Base-by-base conservation (phyloP, 2,797 vertebrate species). In the Fundulus diaphanus region DNA sequence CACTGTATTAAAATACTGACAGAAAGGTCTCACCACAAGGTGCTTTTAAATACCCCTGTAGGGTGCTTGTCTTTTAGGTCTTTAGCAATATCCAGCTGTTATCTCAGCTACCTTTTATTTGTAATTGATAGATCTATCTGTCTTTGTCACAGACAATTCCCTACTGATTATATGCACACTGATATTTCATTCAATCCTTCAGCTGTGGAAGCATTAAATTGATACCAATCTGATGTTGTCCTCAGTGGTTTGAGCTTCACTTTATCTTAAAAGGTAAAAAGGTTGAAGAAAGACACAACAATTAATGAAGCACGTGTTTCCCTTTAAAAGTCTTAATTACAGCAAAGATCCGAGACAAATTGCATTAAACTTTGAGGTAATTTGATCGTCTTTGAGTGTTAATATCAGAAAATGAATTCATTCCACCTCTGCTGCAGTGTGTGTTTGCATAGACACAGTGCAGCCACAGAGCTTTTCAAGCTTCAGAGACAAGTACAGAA, bases 371-470 rank as follows among this genome's bases (percentile, higher is more conserved):
- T 94, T 90, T 69, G 89, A 92, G 81, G 92, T 95, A 95, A 95
- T 93, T 95, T 90, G 93, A 95, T 96, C 95, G 94, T 96, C 92
- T 94, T 94, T 91, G 85, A 93, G 93, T 95, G 94, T 91, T 95
- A 94, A 92, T 93, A 89, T 80, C 77, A 66, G 63, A 66, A 42
- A 42, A 66, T 66, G 35, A 66, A 42, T 37, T 42, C 37, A 66
- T n/a, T 16, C 20, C 37, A 16, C 63, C 63, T 66, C 70, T 59
- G 74, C 70, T 2, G 52, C 80, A 68, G 73, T 73, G 82, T 84
- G 85, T 49, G 67, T 85, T 49, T 73, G 67, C 75, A 52, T 70
- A 67, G 70, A 16, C 16, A 15, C 40, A 78, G 69, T 82, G 86
- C 85, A 81, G 87, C 88, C 85, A 74, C 87, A 82, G 88, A 84